Evolutionary conservation across 2,888 invertebrate species (phyloP).

Genomic region (Drosophila kokeensis): DNA sequence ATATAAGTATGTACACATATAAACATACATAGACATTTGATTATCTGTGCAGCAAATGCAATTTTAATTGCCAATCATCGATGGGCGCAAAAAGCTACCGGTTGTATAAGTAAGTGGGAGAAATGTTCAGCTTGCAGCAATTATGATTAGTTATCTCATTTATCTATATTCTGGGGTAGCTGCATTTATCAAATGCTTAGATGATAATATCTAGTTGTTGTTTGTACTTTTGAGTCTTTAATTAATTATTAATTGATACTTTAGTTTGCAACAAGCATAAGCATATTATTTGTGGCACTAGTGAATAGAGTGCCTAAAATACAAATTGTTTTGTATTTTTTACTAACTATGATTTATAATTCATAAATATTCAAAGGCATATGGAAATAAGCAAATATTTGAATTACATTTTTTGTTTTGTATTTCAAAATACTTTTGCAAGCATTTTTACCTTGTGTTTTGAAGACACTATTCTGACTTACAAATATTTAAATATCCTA

Average conservation of each 20-base stretch:
- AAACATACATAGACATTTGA: constrained; percentile 52
- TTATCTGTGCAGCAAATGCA: constrained; percentile 59
- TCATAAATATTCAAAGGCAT: background rate
- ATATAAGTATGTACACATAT: background rate
- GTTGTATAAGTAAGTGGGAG: constrained; percentile 47
- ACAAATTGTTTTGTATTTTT: background rate
- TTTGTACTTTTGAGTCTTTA: background rate
- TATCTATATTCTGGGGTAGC: background rate
- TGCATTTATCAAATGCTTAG: background rate
- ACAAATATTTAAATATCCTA: background rate
- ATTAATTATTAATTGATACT: background rate
- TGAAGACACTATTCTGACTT: background rate
- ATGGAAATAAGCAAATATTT: background rate
- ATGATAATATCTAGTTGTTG: background rate
- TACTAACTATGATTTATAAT: background rate
- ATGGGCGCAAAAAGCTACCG: constrained; percentile 19
- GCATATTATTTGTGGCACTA: background rate
- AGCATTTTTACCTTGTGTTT: background rate
- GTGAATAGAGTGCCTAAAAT: background rate
- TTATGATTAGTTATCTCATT: background rate
- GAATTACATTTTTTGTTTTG: background rate
- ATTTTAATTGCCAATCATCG: constrained; percentile 76
- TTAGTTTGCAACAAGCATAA: background rate
- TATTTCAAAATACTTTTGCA: background rate
- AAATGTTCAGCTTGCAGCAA: background rate